These are phyloP conservation scores for Heliconius hewitsoni DNA, from an alignment of 1,140 invertebrate species.

Conservation along the genomic window DNA sequence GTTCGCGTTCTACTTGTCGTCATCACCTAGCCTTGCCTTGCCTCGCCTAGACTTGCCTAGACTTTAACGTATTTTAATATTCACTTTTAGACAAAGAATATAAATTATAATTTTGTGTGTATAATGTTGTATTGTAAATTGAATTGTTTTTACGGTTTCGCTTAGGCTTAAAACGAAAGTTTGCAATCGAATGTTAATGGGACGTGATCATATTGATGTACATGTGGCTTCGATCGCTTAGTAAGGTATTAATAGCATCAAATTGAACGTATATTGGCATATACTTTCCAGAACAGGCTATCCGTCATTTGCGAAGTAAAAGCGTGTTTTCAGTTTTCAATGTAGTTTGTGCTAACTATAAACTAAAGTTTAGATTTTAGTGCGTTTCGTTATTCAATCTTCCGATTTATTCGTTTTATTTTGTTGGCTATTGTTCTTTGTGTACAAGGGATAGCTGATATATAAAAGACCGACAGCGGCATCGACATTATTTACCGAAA, in stretches of 20 bases:
- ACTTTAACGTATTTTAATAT: neutral
- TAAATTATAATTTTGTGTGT: neutral
- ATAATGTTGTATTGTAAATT: neutral
- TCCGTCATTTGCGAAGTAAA: neutral
- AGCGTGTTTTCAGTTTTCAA: neutral
- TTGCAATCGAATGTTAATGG: slow-evolving; percentile 2
- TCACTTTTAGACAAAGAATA: slow-evolving; percentile 10
- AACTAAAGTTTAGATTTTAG: neutral
- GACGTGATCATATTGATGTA: neutral
- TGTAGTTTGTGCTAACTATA: neutral
- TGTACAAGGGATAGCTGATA: no score
- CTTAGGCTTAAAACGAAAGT: slow-evolving; percentile 3
- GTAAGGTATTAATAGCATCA: neutral
- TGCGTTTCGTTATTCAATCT: neutral
- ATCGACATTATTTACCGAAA: no score
- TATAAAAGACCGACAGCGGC: no score
- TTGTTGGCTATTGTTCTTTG: neutral
- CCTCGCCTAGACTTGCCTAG: slow-evolving; percentile 11
- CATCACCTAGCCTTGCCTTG: slow-evolving; percentile 16
- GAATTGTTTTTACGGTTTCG: neutral
- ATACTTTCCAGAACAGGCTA: neutral
- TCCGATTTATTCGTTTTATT: neutral
- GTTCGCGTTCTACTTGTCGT: slow-evolving; percentile 30
- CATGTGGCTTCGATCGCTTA: neutral
- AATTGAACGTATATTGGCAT: neutral